phyloP scores from a whole-genome alignment of 37 sponge, comb jelly and placozoan genomes.

The Halichondria panicea region DNA sequence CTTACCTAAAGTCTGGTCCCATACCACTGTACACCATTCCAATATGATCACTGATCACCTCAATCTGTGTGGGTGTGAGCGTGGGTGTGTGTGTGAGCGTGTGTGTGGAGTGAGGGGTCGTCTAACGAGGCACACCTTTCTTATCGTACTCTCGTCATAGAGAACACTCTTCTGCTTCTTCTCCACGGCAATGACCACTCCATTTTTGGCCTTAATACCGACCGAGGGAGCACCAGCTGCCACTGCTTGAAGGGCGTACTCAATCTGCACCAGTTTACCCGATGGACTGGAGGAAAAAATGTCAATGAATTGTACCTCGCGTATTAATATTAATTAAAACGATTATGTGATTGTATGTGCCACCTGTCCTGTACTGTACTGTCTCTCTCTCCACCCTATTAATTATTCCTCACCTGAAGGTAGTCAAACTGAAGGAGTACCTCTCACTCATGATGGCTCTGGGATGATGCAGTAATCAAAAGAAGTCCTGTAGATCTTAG shows the following conservation, averaged over 20 bases:
- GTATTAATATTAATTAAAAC: background rate
- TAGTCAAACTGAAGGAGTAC: conserved; percentile 97
- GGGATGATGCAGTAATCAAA: too few species aligned
- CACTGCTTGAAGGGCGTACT: conserved; percentile 96
- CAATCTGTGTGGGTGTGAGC: conserved; percentile 67
- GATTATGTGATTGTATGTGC: background rate
- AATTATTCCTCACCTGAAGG: conserved; percentile 81
- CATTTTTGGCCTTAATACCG: conserved; percentile 97
- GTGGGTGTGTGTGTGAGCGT: background rate
- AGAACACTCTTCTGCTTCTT: conserved; percentile 94
- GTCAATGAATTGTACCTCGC: background rate
- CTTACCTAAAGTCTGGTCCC: conserved; percentile 97
- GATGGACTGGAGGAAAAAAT: conserved; percentile 70
- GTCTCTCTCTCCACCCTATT: background rate
- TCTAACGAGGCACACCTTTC: conserved; percentile 64
- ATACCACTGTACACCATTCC: conserved; percentile 99
- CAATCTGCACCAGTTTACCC: conserved; percentile 97
- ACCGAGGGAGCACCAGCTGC: conserved; percentile 93
- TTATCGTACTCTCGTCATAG: conserved; percentile 88
- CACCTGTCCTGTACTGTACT: background rate
- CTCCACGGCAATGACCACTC: conserved; percentile 96
- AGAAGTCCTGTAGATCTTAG: too few species aligned
- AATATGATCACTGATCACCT: conserved; percentile 75
- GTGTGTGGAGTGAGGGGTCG: background rate
- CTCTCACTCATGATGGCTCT: conserved; percentile 94